Base-by-base conservation (phyloP, 2,113 vertebrate genomes). In the Xenus cinereus region DNA sequence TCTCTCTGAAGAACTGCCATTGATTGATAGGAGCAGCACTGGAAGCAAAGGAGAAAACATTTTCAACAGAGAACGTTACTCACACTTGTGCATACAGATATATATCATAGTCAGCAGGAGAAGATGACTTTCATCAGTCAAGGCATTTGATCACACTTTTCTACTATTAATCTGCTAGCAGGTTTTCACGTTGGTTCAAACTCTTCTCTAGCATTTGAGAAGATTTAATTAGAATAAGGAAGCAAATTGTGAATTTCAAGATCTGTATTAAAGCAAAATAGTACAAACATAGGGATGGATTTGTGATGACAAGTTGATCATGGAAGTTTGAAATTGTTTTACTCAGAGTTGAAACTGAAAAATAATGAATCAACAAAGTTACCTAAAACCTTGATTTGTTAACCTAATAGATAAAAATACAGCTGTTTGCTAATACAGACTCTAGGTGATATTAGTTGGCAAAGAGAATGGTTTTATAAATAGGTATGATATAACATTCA, bases 171-270 rank as follows among this genome's bases (percentile, higher is more conserved):
- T 78, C 43, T 91, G 37, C 23, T 71, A 56, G 12, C 30, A 95
- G 33, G 35, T 84, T 96, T 93, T 92, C 83, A 91, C 1, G 20
- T 84, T 63, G 81, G 32, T 68, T 87, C 23, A 46, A 95, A 89
- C 14, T 59, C 68, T 60, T 68, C 41, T 60, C 18, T 78, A 89
- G 35, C 43, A 75, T 89, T 93, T 91, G 24, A 89, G 32, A 75
- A 35, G 48, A 76, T 82, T 89, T 87, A 78, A 84, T 93, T 92
- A 78, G 27, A 95, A 89, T 45, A 74, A 89, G 19, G 60, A 74
- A 82, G 53, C 11, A 95, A 92, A 89, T 14, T 46, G 74, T 85
- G 86, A 86, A 78, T 92, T 90, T 92, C 51, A 87, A 84, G 84
- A 68, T 68, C 21, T 59, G 30, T 59, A 75, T 63, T 89, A 84